Conservation (phyloP, 35 echinoderm and acorn worm genomes). For the Ophiothrix spiculata region DNA sequence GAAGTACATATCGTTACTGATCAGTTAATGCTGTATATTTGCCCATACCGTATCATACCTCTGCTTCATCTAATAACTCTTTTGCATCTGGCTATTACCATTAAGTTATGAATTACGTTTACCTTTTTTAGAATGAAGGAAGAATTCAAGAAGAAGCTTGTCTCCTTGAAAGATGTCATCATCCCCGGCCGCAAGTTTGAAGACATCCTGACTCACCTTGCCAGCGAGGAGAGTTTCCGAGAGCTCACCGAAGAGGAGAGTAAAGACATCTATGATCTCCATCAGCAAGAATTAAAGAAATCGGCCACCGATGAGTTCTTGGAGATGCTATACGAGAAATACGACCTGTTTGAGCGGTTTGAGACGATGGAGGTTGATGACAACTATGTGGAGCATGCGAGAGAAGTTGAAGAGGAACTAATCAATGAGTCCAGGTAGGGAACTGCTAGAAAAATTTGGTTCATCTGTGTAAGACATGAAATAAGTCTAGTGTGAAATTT, state of each 20-base stretch:
- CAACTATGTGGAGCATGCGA: constrained; percentile 14
- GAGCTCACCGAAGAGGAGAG: constrained; percentile 50
- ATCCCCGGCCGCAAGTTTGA: constrained; percentile 57
- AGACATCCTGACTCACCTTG: constrained; percentile 38
- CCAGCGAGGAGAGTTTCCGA: constrained; percentile 47
- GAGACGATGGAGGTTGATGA: constrained; percentile 31
- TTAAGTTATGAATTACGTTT: background rate
- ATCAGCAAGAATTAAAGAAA: constrained; percentile 64
- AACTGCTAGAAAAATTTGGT: no score
- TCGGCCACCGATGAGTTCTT: constrained; percentile 39
- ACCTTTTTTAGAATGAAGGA: constrained; percentile 71
- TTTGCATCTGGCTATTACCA: no score
- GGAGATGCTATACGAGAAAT: constrained; percentile 72
- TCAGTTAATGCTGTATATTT: no score
- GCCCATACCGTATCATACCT: background rate
- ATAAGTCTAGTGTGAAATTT: no score
- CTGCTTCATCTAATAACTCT: no score
- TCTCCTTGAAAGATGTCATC: constrained; percentile 48
- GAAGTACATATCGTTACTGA: no score
- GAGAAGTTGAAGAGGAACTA: background rate
- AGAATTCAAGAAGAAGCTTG: constrained; percentile 78
- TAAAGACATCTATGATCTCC: constrained; percentile 60
- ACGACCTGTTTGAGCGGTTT: constrained; percentile 45
- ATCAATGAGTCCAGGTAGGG: constrained; percentile 43
- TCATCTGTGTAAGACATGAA: no score